Evolutionary conservation across 1,140 invertebrate species (phyloP).

Genomic region (Cephus cinctus): DNA sequence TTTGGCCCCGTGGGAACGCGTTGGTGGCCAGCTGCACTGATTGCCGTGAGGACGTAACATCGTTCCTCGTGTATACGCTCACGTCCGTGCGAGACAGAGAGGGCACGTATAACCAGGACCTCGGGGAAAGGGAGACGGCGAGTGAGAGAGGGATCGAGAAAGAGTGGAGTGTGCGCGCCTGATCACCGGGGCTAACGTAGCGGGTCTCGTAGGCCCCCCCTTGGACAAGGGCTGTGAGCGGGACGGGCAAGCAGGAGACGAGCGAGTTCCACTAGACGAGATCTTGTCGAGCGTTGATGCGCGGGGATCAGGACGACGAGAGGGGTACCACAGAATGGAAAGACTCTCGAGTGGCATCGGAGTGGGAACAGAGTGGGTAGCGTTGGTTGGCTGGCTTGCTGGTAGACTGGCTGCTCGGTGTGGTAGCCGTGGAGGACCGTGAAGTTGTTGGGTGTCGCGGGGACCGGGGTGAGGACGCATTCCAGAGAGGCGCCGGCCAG

Average conservation of each 20-base stretch:
- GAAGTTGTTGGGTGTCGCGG: slow-evolving; percentile 1
- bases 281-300: background rate
- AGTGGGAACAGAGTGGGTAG: slow-evolving; percentile 1
- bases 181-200: slow-evolving; percentile 7
- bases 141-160: slow-evolving; percentile 9
- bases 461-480: slow-evolving; percentile 38
- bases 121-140: slow-evolving; percentile 17
- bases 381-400: too few species aligned
- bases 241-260: background rate
- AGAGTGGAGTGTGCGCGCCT: slow-evolving; percentile 12
- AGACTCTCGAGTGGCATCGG: too few species aligned
- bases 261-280: background rate
- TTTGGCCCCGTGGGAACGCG: slow-evolving; percentile 53
- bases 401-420: too few species aligned
- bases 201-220: slow-evolving; percentile 15
- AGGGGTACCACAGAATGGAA: slow-evolving; percentile 3
- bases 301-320: background rate
- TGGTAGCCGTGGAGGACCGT: too few species aligned
- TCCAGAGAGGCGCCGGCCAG: slow-evolving; percentile 54
- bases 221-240: slow-evolving; percentile 21
- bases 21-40: slow-evolving; percentile 55
- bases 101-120: slow-evolving; percentile 4
- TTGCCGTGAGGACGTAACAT: slow-evolving; percentile 46
- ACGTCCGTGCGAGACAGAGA: slow-evolving; percentile 10
- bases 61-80: slow-evolving; percentile 28